phyloP scores from a whole-genome alignment of 2,113 vertebrate genomes.

The Larimichthys polyactis region DNA sequence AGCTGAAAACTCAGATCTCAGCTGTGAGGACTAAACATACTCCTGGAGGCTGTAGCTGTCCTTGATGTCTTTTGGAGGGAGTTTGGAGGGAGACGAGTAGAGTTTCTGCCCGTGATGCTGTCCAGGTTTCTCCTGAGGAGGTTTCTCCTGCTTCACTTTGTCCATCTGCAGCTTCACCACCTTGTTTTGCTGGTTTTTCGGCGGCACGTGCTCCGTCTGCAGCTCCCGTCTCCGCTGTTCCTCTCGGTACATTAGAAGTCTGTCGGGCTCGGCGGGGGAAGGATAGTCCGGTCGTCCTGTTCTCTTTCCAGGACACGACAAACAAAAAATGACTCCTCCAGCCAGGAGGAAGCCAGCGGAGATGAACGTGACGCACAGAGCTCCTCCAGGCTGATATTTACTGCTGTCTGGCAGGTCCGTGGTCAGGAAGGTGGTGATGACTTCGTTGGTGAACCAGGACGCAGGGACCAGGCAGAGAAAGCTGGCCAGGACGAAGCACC shows the following conservation, averaged over 20 bases:
- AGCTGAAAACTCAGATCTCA: constrained; percentile 24
- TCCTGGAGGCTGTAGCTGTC: constrained; percentile 89
- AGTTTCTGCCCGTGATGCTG: constrained; percentile 40
- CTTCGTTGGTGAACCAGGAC: constrained; percentile 92
- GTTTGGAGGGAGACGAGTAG: constrained; percentile 61
- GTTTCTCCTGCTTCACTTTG: constrained; percentile 22
- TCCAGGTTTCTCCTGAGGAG: not conserved
- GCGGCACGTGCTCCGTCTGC: constrained; percentile 41
- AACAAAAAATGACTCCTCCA: constrained; percentile 89
- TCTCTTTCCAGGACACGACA: constrained; percentile 85
- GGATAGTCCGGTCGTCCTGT: constrained; percentile 69
- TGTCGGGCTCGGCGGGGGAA: constrained; percentile 51
- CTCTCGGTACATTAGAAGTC: not conserved
- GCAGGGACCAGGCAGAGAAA: constrained; percentile 88
- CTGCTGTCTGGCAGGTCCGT: constrained; percentile 88
- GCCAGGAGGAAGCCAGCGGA: constrained; percentile 90
- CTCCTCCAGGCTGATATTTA: constrained; percentile 91
- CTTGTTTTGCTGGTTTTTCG: constrained; percentile 45
- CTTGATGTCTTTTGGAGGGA: constrained; percentile 76
- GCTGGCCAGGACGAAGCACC: constrained; percentile 89
- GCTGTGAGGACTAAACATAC: constrained; percentile 85
- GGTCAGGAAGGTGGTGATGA: constrained; percentile 89
- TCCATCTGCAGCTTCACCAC: constrained; percentile 53
- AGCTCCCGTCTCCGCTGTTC: constrained; percentile 24
- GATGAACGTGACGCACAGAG: constrained; percentile 90